Evolutionary conservation across 2,888 invertebrate genomes (phyloP).

Genomic region (Trypoxylon attenuatum): DNA sequence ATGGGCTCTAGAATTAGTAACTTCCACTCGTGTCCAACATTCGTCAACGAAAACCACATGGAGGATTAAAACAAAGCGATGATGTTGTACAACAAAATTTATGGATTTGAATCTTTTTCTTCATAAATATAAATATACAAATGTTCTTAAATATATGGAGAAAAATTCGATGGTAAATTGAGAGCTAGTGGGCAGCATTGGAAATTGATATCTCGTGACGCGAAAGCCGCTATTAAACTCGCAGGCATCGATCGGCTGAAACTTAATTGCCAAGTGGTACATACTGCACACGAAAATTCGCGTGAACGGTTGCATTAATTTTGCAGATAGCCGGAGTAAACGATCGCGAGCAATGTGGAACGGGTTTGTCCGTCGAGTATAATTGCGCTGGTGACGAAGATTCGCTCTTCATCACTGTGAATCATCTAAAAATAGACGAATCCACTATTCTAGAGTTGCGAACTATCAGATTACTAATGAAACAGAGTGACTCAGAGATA

Average conservation of each 20-base stretch:
- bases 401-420: conserved; percentile 26
- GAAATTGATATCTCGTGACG: conserved; percentile 13
- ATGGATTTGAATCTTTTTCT: too few species aligned
- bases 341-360: conserved; percentile 30
- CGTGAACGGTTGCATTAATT: conserved; percentile 45
- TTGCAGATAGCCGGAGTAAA: conserved; percentile 42
- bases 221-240: conserved; percentile 28
- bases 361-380: conserved; percentile 32
- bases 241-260: conserved; percentile 33
- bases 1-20: too few species aligned
- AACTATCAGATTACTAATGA: too few species aligned
- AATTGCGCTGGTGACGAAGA: conserved; percentile 46
- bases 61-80: too few species aligned
- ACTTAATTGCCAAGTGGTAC: conserved; percentile 36
- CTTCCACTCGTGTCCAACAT: too few species aligned
- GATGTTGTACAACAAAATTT: too few species aligned
- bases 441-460: too few species aligned
- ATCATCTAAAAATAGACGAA: too few species aligned
- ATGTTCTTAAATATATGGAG: conserved; percentile 6
- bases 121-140: neutral
- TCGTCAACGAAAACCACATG: too few species aligned
- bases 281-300: conserved; percentile 39
- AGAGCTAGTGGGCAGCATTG: neutral
- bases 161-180: conserved; percentile 15
- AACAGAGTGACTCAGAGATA: too few species aligned